Evolutionary conservation across 1,140 invertebrate species (phyloP).

Genomic region (Acyrthosiphon pisum): DNA sequence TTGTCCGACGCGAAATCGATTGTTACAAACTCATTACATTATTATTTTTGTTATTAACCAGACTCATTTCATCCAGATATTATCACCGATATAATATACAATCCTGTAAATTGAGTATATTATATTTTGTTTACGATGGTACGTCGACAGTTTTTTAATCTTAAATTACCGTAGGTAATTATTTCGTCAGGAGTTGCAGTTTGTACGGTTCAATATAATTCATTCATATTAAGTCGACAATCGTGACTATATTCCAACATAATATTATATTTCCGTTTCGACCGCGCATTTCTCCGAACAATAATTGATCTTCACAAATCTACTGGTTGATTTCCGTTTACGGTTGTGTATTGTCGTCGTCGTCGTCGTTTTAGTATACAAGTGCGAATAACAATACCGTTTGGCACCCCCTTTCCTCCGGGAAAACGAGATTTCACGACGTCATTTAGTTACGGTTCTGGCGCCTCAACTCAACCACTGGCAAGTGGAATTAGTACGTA

Average conservation of each 20-base stretch:
- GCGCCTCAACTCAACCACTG: neutral
- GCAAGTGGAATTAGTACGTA: neutral
- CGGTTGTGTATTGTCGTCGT: neutral
- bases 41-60: neutral
- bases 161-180: neutral
- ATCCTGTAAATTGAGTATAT: neutral
- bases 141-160: neutral
- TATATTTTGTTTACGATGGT: neutral
- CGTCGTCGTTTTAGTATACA: neutral
- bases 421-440: neutral
- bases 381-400: neutral
- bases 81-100: neutral
- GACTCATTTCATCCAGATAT: neutral
- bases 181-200: neutral
- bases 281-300: too few species aligned
- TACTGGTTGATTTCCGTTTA: constrained; percentile 1
- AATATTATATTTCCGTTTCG: neutral
- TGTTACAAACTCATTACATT: neutral
- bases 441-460: neutral
- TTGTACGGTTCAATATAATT: neutral
- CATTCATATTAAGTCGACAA: too few species aligned
- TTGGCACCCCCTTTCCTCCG: neutral
- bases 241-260: neutral
- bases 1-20: neutral
- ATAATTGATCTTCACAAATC: constrained; percentile 9